Conservation (phyloP, 1,140 invertebrate species). For the Pentalonia nigronervosa region DNA sequence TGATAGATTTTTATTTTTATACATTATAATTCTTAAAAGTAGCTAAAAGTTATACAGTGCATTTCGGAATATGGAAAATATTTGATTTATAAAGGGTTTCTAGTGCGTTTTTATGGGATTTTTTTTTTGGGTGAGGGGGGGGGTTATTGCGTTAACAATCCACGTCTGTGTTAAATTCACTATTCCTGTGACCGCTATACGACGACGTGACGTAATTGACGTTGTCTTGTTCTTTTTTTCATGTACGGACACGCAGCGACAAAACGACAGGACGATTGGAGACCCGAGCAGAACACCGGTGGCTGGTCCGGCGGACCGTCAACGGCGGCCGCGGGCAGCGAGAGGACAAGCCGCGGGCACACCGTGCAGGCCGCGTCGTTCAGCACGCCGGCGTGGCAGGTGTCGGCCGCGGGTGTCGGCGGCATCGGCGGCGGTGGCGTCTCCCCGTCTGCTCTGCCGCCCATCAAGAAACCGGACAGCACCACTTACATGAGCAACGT, state of each 20-base stretch:
- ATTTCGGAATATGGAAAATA: neutral
- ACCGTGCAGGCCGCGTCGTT: slow-evolving; percentile 14
- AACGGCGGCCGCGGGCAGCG: neutral
- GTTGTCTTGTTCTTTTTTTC: neutral
- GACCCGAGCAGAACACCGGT: slow-evolving; percentile 14
- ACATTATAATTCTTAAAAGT: neutral
- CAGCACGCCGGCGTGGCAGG: slow-evolving; percentile 53
- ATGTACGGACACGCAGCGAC: neutral
- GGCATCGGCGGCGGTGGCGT: neutral
- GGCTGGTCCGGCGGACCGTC: neutral
- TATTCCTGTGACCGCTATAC: too few species aligned
- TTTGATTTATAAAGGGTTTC: neutral
- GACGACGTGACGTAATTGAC: neutral
- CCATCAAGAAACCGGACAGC: slow-evolving; percentile 62
- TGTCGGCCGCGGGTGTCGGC: slow-evolving; percentile 36
- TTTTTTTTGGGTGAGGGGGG: too few species aligned
- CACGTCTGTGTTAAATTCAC: too few species aligned
- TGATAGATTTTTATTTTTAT: neutral
- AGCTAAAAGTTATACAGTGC: neutral
- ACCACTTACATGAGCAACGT: slow-evolving; percentile 67
- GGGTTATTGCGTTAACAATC: too few species aligned
- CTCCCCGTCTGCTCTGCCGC: neutral
- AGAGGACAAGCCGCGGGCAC: slow-evolving; percentile 16
- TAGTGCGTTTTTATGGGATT: neutral
- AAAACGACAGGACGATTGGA: slow-evolving; percentile 38